A percentile compares a stretch with the other conserved stretches of the same genome.
These are phyloP conservation scores for Coregonus ussuriensis DNA, from an alignment of 2,797 vertebrate species.

Conservation along the genomic window DNA sequence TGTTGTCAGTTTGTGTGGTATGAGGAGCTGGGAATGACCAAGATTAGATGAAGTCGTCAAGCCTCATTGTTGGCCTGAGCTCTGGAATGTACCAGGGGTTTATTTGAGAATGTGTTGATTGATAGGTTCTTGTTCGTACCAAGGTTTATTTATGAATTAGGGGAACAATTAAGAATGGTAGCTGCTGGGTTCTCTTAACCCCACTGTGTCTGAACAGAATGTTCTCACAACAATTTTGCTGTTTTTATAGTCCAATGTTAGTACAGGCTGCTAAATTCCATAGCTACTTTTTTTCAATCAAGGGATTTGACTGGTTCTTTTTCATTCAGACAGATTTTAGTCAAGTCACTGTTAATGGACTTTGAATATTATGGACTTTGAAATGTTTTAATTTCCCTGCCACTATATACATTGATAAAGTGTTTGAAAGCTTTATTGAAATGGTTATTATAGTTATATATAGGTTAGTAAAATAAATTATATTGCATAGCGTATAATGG, in stretches of 20 bases:
- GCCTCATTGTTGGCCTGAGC: conserved; percentile 31
- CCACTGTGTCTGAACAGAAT: conserved; percentile 23
- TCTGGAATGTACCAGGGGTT: conserved; percentile 34
- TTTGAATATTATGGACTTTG: not conserved
- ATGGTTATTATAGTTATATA: not conserved
- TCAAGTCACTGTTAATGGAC: conserved; percentile 1
- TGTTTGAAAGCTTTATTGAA: not conserved
- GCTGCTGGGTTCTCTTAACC: conserved; percentile 13
- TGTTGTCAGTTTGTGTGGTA: not conserved
- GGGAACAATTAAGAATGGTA: conserved; percentile 29
- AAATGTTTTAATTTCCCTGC: not conserved
- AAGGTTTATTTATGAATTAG: conserved; percentile 46
- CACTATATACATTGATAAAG: not conserved
- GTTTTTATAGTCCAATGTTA: conserved; percentile 27
- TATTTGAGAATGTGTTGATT: conserved; percentile 33
- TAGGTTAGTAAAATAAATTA: not conserved
- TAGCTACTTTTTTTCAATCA: not conserved
- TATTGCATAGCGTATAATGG: not conserved
- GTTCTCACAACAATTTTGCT: conserved; percentile 27
- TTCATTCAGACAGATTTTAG: conserved; percentile 22
- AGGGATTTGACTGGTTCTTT: conserved; percentile 16
- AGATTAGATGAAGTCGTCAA: conserved; percentile 12
- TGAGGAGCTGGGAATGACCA: conserved; percentile 19
- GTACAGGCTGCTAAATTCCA: not conserved
- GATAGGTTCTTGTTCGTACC: conserved; percentile 23